Percentiles rank a stretch among this genome's conserved stretches.
phyloP scores from a whole-genome alignment of 2,113 vertebrate species.

The Trichechus manatus region DNA sequence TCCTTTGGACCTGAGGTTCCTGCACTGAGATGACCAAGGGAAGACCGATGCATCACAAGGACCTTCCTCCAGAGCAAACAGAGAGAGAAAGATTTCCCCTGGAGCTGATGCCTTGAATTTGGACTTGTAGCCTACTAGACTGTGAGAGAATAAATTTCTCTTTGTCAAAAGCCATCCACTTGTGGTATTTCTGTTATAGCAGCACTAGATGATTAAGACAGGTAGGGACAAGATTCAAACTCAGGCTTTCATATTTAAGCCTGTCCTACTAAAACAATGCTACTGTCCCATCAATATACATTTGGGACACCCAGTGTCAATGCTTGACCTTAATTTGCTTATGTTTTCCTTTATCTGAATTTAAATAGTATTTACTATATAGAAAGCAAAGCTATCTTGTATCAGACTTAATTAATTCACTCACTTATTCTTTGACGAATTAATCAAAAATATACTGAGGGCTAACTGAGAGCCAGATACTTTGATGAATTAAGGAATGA shows the following conservation, averaged over 20 bases:
- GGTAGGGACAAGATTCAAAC: neutral
- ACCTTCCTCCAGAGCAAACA: too few species aligned
- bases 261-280: neutral
- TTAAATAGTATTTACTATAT: neutral
- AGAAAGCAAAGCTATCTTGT: conserved; percentile 36
- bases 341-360: conserved; percentile 31
- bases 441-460: conserved; percentile 44
- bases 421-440: conserved; percentile 59
- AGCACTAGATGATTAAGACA: too few species aligned
- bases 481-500: neutral
- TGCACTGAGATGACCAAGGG: too few species aligned
- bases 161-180: too few species aligned
- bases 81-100: too few species aligned
- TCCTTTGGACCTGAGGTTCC: too few species aligned
- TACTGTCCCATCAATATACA: neutral
- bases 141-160: too few species aligned
- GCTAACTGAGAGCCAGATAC: neutral
- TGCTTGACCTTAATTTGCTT: conserved; percentile 33
- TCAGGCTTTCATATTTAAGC: neutral
- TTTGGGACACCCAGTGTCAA: neutral
- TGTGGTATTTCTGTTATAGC: too few species aligned
- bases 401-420: conserved; percentile 45
- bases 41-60: too few species aligned
- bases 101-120: too few species aligned
- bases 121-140: too few species aligned